Percentiles rank a stretch among this genome's conserved stretches.
phyloP scores from a whole-genome alignment of 1,140 invertebrate genomes.

The Paraescarpia echinospica region DNA sequence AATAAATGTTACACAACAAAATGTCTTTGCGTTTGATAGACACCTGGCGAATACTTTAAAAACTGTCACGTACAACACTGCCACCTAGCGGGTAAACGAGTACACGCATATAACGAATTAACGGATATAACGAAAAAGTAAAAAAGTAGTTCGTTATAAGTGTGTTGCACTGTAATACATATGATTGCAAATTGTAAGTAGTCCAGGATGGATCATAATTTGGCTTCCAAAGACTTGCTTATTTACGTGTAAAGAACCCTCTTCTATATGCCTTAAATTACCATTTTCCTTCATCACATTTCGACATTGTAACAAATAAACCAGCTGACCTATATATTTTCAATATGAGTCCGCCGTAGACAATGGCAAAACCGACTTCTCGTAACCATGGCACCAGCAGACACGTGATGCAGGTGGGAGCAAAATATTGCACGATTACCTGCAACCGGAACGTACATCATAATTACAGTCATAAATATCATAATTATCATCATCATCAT shows the following conservation, averaged over 20 bases:
- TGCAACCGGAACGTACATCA: conserved; percentile 49
- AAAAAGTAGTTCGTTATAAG: too few relatives aligned
- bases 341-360: conserved; percentile 85
- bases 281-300: not conserved
- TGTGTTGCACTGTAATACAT: too few relatives aligned
- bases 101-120: too few relatives aligned
- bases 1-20: too few relatives aligned
- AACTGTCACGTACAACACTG: too few relatives aligned
- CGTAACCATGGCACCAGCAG: conserved; percentile 83
- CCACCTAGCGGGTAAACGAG: too few relatives aligned
- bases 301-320: not conserved
- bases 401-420: conserved; percentile 74
- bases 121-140: too few relatives aligned
- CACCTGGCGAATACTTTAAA: too few relatives aligned
- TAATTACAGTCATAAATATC: not conserved
- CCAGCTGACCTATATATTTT: conserved; percentile 77
- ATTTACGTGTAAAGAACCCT: not conserved
- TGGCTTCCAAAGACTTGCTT: too few relatives aligned
- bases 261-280: not conserved
- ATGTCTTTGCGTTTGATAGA: too few relatives aligned
- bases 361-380: conserved; percentile 85
- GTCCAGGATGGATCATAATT: too few relatives aligned
- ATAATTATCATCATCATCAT: conserved; percentile 14
- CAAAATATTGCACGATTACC: conserved; percentile 81
- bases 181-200: too few relatives aligned